Evolutionary conservation across 2,888 invertebrate genomes (phyloP), one percentile per base, ranked within the genome.

Genomic region (Micoletzkya japonica): DNA sequence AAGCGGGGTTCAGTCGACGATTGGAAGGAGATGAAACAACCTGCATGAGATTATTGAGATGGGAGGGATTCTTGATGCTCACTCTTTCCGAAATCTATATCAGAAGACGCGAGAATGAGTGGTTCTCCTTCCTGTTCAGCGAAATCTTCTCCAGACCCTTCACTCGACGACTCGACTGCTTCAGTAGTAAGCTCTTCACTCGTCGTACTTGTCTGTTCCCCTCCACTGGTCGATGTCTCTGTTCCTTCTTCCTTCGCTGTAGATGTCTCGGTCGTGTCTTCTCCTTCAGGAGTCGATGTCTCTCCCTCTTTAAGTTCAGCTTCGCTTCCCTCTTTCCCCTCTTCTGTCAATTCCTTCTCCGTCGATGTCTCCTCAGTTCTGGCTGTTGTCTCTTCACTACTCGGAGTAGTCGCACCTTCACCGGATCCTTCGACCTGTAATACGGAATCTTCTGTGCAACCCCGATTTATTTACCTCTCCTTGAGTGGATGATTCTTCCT

Each of bases 21-120:
- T 78, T 82, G 82, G 81, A 82, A 82, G 26, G 78, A 78, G 63
- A 82, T 81, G 54, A 79, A 71, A 52, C 82, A 82, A 52, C 80
- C 82, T 81, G 70, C n/a, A 17, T 52, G 7, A 6, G 6, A 52
- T 6, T 4, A 52, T n/a, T 17, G 4, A 24, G 17, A 17, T 39
- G 39, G 7, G 52, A 52, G 24, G 7, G n/a, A 52, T n/a, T 7
- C 6, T 6, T n/a, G 52, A 52, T 14, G 6, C 64, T 32, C 1
- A 66, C 64, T 66, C 54, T 66, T 66, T 54, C 64, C 64, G 24
- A 66, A 66, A 34, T 66, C 54, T 6, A 66, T n/a, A 28, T 66
- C 64, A 14, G 52, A 52, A 6, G 54, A 54, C 4, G 64, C 64
- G 37, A 66, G 54, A 54, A 66, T 66, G 17, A 54, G 26, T 2